These are phyloP conservation scores for Grapholita molesta DNA, from an alignment of 1,140 invertebrate genomes.

Conservation along the genomic window DNA sequence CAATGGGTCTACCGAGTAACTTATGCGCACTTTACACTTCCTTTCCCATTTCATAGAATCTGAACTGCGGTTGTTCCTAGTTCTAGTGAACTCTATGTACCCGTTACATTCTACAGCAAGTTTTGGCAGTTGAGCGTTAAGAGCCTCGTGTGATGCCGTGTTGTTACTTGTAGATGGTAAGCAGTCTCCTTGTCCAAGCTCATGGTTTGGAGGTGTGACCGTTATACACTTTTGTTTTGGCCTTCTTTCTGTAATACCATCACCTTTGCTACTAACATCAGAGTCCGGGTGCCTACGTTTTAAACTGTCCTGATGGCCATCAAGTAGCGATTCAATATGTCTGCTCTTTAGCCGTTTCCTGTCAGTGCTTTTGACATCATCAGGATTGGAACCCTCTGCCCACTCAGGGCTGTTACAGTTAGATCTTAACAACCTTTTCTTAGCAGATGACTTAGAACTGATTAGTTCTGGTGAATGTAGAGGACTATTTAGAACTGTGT, in stretches of 20 bases:
- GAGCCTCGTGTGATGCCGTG: constrained; percentile 52
- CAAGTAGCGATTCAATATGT: constrained; percentile 15
- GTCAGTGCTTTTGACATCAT: constrained; percentile 34
- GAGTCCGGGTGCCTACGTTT: constrained; percentile 30
- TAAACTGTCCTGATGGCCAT: constrained; percentile 25
- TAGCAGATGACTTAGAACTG: constrained; percentile 33
- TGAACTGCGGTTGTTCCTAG: constrained; percentile 68
- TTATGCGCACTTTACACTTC: constrained; percentile 79
- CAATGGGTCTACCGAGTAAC: constrained; percentile 73
- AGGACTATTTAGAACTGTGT: constrained; percentile 42
- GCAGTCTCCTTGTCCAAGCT: constrained; percentile 71
- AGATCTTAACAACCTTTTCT: constrained; percentile 47
- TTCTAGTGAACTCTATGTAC: constrained; percentile 75
- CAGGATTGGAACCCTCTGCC: constrained; percentile 55
- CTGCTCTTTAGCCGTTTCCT: constrained; percentile 32
- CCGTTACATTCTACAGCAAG: constrained; percentile 71
- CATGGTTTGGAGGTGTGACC: constrained; percentile 56
- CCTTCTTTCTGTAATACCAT: constrained; percentile 38
- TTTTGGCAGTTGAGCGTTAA: constrained; percentile 60
- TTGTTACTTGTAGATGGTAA: constrained; percentile 65
- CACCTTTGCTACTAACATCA: constrained; percentile 53
- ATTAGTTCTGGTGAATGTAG: constrained; percentile 52
- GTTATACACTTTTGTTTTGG: constrained; percentile 44
- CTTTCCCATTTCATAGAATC: constrained; percentile 78
- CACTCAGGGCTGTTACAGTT: constrained; percentile 59